Evolutionary conservation across 2,888 invertebrate species (phyloP).

Genomic region (Lasioglossum lativentre): DNA sequence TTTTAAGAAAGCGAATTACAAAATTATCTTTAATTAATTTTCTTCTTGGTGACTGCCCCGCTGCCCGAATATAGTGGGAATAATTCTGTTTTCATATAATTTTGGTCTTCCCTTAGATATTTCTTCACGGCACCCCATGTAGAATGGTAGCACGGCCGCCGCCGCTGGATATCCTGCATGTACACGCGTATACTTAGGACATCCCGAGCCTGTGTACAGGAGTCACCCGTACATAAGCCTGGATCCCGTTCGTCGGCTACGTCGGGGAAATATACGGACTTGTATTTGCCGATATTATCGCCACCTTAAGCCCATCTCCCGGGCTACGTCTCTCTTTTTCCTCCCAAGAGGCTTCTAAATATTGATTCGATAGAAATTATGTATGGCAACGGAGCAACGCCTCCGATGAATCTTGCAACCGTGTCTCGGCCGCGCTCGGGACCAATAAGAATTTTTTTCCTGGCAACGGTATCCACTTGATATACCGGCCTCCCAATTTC

Average conservation of each 20-base stretch:
- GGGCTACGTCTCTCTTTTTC: constrained; percentile 28
- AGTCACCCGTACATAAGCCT: constrained; percentile 58
- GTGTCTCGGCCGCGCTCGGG: neutral
- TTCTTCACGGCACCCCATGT: constrained; percentile 25
- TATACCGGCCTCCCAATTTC: neutral
- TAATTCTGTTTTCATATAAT: too few species aligned
- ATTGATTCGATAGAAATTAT: constrained; percentile 40
- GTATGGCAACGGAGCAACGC: constrained; percentile 13
- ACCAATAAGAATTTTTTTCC: constrained; percentile 19
- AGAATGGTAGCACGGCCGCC: constrained; percentile 17
- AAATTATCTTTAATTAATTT: too few species aligned
- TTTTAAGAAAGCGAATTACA: too few species aligned
- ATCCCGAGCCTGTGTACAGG: constrained; percentile 55
- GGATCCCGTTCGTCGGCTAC: constrained; percentile 73
- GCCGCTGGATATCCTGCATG: constrained; percentile 55
- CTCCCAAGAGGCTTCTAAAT: constrained; percentile 32
- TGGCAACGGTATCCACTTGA: neutral
- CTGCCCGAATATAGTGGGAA: too few species aligned
- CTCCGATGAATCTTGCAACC: neutral
- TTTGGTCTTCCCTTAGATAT: too few species aligned
- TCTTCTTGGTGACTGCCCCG: too few species aligned
- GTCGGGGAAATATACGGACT: constrained; percentile 62
- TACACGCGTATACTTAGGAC: constrained; percentile 55
- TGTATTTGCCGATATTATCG: constrained; percentile 64
- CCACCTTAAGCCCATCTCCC: constrained; percentile 51